A percentile compares a stretch with the other conserved stretches of the same genome.
These are phyloP conservation scores for Procambarus virginalis DNA, from an alignment of 1,140 invertebrate genomes.

Conservation along the genomic window DNA sequence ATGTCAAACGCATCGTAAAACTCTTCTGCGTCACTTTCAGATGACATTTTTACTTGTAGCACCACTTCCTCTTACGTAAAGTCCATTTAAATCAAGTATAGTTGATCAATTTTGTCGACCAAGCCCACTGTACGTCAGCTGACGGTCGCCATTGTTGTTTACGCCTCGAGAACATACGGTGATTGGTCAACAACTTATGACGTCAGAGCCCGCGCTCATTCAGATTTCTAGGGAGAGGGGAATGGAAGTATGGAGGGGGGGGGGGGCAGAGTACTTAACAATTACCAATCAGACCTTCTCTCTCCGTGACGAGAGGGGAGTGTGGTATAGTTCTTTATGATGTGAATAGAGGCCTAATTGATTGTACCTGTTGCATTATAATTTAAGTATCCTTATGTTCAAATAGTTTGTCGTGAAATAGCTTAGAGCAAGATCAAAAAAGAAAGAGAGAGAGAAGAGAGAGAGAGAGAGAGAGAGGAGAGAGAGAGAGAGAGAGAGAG, in stretches of 20 bases:
- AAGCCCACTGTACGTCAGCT: constrained; percentile 49
- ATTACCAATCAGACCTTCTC: too few relatives aligned
- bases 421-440: not conserved
- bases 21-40: constrained; percentile 58
- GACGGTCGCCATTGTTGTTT: constrained; percentile 58
- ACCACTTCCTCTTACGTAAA: not conserved
- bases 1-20: constrained; percentile 59
- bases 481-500: constrained; percentile 2
- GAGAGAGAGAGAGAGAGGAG: constrained; percentile 5
- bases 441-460: not conserved
- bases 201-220: not conserved
- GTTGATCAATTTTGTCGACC: not conserved
- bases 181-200: constrained; percentile 29
- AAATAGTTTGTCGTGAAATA: too few relatives aligned
- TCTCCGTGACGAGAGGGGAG: too few relatives aligned
- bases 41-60: constrained; percentile 35
- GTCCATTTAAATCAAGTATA: constrained; percentile 13
- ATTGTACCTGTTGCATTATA: too few relatives aligned
- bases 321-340: too few relatives aligned
- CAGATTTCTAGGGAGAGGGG: too few relatives aligned
- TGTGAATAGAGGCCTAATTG: too few relatives aligned
- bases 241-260: too few relatives aligned
- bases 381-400: too few relatives aligned
- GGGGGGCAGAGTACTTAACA: too few relatives aligned
- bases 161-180: constrained; percentile 9